A percentile compares a stretch with the other conserved stretches of the same genome.
Conservation (phyloP, 2,113 vertebrate genomes). For the Burhinus oedicnemus region DNA sequence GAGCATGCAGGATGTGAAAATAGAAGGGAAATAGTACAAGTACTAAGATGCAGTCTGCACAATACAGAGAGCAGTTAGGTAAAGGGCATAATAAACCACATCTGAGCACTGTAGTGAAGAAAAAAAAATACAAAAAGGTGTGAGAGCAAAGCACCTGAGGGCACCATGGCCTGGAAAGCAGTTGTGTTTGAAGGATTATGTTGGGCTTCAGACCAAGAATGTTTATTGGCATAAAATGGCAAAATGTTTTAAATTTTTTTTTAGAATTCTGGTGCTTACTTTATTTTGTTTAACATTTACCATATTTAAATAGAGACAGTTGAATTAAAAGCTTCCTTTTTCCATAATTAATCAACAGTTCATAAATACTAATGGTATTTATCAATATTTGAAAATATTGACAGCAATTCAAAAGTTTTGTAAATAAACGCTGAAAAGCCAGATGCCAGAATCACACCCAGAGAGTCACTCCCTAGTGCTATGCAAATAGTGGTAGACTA, state of each 20-base stretch:
- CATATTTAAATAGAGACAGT: neutral
- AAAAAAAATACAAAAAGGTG: neutral
- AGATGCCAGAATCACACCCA: neutral
- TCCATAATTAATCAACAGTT: neutral
- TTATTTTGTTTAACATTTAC: neutral
- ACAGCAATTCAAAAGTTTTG: neutral
- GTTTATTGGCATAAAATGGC: neutral
- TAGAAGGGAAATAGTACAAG: neutral
- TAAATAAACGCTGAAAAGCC: neutral
- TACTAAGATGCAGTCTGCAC: neutral
- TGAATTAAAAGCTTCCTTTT: neutral
- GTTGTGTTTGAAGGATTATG: neutral
- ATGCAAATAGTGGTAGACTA: neutral
- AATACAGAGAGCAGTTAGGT: neutral
- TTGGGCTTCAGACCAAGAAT: neutral
- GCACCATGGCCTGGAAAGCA: neutral
- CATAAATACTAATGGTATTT: neutral
- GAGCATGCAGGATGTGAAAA: slow-evolving; percentile 40
- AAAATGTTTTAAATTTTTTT: neutral
- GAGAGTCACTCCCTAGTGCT: neutral
- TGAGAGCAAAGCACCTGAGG: neutral
- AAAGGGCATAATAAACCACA: neutral
- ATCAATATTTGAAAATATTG: neutral
- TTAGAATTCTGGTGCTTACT: neutral
- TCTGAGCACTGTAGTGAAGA: neutral